Evolutionary conservation across 1,140 invertebrate genomes (phyloP).

Genomic region (Scaptomyza montana): DNA sequence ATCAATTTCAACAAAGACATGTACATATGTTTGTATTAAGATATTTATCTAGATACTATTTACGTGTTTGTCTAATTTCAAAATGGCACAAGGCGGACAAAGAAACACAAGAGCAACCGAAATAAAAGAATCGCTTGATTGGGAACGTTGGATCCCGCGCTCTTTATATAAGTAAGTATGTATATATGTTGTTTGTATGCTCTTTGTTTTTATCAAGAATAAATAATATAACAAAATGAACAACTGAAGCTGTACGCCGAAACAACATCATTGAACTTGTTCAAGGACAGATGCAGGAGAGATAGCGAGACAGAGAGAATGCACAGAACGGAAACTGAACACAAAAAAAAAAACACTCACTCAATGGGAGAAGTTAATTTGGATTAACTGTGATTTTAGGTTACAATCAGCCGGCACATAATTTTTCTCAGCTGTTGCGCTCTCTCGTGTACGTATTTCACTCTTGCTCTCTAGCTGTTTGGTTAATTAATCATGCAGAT

Average conservation of each 20-base stretch:
- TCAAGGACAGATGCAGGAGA: slow-evolving; percentile 59
- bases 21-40: neutral
- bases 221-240: slow-evolving; percentile 49
- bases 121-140: slow-evolving; percentile 24
- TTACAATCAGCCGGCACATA: slow-evolving; percentile 5
- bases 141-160: neutral
- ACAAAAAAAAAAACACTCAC: neutral
- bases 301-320: slow-evolving; percentile 10
- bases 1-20: slow-evolving; percentile 1
- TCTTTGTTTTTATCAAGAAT: slow-evolving; percentile 37
- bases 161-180: slow-evolving; percentile 4
- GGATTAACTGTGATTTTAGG: slow-evolving; percentile 13
- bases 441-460: neutral
- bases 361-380: slow-evolving; percentile 4
- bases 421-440: slow-evolving; percentile 5
- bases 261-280: slow-evolving; percentile 68
- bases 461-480: slow-evolving; percentile 2
- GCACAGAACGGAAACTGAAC: slow-evolving; percentile 1
- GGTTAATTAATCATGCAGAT: neutral
- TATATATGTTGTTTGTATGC: neutral
- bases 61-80: slow-evolving; percentile 4
- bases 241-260: slow-evolving; percentile 20
- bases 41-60: slow-evolving; percentile 11
- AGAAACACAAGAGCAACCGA: slow-evolving; percentile 5
- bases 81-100: slow-evolving; percentile 45